Evolutionary conservation across 2,113 vertebrate genomes (phyloP).

Genomic region (Pavo muticus): DNA sequence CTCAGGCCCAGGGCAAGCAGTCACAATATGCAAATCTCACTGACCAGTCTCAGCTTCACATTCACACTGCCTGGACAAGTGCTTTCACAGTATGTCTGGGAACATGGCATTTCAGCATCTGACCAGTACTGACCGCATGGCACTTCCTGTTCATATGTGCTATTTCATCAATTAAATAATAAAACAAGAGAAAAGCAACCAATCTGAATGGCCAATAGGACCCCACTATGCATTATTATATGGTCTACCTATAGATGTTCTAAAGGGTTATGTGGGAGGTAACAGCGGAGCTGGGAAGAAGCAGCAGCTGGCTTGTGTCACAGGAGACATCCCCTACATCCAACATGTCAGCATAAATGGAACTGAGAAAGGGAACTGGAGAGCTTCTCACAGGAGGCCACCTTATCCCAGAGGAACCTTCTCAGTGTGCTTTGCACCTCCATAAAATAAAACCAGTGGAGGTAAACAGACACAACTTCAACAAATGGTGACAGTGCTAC

Average conservation of each 20-base stretch:
- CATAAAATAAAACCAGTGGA: fast-evolving
- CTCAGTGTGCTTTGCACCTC: neutral
- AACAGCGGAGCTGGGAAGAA: fast-evolving
- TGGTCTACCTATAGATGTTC: neutral
- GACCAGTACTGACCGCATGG: fast-evolving
- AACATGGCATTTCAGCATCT: neutral
- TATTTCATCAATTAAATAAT: neutral
- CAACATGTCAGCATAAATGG: fast-evolving
- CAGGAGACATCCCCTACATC: neutral
- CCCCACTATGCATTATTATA: fast-evolving
- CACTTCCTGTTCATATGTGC: no score
- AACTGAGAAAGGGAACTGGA: no score
- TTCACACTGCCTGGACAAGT: neutral
- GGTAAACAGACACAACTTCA: neutral
- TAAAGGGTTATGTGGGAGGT: fast-evolving
- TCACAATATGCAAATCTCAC: neutral
- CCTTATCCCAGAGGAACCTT: no score
- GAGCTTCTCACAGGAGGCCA: fast-evolving
- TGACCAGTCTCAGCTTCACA: fast-evolving
- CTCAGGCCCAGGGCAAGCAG: fast-evolving
- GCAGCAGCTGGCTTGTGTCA: no score
- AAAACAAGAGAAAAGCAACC: no score
- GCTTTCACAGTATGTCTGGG: neutral
- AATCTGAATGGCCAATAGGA: no score
- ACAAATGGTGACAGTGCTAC: neutral